Base-by-base conservation (phyloP, 2,113 vertebrate species). In the Colaptes auratus region DNA sequence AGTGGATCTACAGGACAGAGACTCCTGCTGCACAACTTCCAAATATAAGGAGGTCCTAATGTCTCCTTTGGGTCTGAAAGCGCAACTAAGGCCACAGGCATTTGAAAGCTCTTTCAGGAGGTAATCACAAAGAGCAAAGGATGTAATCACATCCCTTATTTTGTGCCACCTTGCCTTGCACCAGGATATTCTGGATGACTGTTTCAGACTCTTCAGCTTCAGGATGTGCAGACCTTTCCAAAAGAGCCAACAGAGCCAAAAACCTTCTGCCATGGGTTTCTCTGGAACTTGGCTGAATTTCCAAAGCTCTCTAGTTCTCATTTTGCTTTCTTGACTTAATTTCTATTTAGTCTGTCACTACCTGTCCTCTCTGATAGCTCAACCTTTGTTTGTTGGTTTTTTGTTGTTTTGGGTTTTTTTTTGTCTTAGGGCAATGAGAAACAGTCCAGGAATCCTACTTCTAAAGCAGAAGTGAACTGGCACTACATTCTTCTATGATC, bases 371-470 rank as follows among this genome's bases (percentile, higher is more conserved):
- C 17, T 46, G 82, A 80, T 11, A 82, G 27, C 21, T 89, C 52
- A 82, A 59, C 28, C 4, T 23, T 71, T 73, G 79, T 92, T 77
- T 74, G 25, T 44, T 44, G 13, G 13, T 14, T 42, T 42, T 42
- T 42, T 42, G 42, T 10, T 11, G 11, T 42, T 42, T 14, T 15
- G 36, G 36, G 36, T 42, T 14, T 44, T 44, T 44, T 15, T 83
- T 88, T 80, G 73, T 25, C 81, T 94, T 53, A 94, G 90, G 92
- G 92, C 90, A 90, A 33, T 4, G 23, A 33, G 52, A 92, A 94
- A 80, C n/a, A 71, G 77, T 59, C 55, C 7, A 67, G 9, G 28
- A 91, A 77, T 69, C 19, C 50, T 63, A 30, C 42, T 86, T 86
- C n/a, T 55, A 82, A 79, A 88, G 56, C 28, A 71, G 31, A 6